Evolutionary conservation across 2,113 vertebrate species (phyloP).

Genomic region (Philantomba maxwellii): DNA sequence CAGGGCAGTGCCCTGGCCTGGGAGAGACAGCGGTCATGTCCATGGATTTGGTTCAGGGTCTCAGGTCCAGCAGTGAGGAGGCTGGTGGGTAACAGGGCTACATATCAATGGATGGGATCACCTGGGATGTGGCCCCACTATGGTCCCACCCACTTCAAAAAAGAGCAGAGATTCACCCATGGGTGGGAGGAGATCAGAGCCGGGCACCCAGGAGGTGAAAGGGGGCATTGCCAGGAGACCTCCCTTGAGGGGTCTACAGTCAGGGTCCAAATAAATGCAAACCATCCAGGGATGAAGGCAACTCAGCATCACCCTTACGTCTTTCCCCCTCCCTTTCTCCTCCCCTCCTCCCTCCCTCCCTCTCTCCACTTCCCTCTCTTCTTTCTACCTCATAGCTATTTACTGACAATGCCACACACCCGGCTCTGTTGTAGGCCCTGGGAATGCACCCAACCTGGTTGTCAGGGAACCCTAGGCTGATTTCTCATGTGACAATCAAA

Average conservation of each 20-base stretch:
- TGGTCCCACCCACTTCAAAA: background rate
- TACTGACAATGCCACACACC: background rate
- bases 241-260: background rate
- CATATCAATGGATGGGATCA: background rate
- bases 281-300: background rate
- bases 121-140: background rate
- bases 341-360: background rate
- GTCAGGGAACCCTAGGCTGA: background rate
- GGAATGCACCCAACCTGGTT: background rate
- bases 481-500: background rate
- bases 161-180: constrained; percentile 13
- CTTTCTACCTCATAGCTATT: background rate
- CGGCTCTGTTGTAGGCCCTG: background rate
- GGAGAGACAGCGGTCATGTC: background rate
- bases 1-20: background rate
- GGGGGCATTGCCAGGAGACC: background rate
- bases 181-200: background rate
- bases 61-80: background rate
- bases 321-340: background rate
- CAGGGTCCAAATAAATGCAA: background rate
- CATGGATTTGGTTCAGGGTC: background rate
- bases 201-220: background rate
- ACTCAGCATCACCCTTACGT: background rate
- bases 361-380: background rate
- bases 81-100: constrained; percentile 12